Conservation (phyloP, 1,140 invertebrate species). For the Acyrthosiphon pisum region DNA sequence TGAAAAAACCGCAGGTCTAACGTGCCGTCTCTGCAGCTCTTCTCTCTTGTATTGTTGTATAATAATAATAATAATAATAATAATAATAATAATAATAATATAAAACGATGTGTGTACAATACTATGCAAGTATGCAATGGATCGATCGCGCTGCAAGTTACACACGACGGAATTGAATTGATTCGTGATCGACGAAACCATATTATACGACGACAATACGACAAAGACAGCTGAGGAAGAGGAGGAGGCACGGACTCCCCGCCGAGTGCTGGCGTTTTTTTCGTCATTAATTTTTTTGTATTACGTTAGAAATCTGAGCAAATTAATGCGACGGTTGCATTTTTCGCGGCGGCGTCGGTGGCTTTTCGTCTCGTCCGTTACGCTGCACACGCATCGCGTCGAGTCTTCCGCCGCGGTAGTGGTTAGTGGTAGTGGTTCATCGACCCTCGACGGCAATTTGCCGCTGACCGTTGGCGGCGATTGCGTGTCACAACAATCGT, state of each 20-base stretch:
- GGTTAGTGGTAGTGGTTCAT: neutral
- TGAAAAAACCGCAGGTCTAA: constrained; percentile 11
- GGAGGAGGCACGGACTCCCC: neutral
- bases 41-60: neutral
- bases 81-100: neutral
- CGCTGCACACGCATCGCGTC: neutral
- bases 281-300: neutral
- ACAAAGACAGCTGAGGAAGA: neutral
- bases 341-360: neutral
- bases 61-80: constrained; percentile 1
- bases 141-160: neutral
- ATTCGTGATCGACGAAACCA: neutral
- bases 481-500: constrained; percentile 46
- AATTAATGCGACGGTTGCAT: neutral
- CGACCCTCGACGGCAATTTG: constrained; percentile 27
- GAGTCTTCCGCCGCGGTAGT: neutral
- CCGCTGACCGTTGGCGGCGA: neutral
- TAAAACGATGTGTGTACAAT: no score
- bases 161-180: constrained; percentile 30
- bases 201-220: neutral
- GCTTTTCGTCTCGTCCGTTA: neutral
- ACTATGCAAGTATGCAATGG: neutral
- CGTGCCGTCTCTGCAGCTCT: neutral
- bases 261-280: no score
- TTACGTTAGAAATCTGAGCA: neutral